phyloP scores from a whole-genome alignment of 2,888 invertebrate genomes.

The Trachelus tabidus region DNA sequence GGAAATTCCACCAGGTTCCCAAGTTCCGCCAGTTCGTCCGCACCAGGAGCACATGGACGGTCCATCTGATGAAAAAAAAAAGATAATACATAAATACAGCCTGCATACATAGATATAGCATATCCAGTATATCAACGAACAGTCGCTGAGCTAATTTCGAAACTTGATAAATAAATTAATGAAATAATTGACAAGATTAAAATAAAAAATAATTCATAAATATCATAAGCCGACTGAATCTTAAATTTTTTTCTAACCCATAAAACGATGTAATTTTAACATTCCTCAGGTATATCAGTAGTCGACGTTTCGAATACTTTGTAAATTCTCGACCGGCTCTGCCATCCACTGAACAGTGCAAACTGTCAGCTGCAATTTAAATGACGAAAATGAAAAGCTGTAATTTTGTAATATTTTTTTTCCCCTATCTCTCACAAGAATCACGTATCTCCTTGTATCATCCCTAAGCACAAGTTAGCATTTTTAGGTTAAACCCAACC shows the following conservation, averaged over 20 bases:
- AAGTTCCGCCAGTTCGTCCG: constrained; percentile 68
- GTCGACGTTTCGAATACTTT: no score
- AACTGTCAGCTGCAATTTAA: no score
- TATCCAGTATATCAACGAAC: no score
- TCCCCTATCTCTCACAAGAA: background rate
- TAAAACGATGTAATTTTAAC: no score
- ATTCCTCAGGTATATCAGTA: no score
- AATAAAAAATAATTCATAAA: no score
- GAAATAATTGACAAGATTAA: no score
- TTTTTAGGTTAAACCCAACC: background rate
- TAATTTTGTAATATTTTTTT: background rate
- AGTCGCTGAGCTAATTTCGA: background rate
- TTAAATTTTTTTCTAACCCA: no score
- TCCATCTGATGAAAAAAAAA: constrained; percentile 28
- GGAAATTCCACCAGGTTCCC: constrained; percentile 66
- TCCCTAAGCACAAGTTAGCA: background rate
- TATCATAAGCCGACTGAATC: no score
- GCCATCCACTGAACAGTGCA: no score
- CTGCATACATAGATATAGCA: background rate
- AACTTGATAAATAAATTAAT: no score
- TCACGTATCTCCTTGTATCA: background rate
- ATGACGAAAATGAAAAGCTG: background rate
- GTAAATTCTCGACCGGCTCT: no score
- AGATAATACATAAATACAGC: background rate
- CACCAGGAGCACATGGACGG: constrained; percentile 53